Evolutionary conservation across 2,888 invertebrate genomes (phyloP), one percentile per base, ranked within the genome.

Genomic region (Clunio marinus): DNA sequence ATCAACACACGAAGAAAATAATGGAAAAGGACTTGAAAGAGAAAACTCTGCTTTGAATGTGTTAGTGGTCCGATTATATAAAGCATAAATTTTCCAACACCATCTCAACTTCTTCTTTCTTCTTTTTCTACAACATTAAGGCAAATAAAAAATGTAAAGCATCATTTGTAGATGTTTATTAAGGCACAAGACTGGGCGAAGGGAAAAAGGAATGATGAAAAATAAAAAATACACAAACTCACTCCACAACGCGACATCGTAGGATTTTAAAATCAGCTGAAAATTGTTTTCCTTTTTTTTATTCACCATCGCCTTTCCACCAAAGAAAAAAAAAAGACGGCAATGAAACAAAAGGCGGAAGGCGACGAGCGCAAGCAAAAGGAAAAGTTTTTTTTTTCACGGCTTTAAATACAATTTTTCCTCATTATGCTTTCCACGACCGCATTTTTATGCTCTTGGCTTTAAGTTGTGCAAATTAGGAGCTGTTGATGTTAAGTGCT

Each of bases 221-320:
- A 41, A 41, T 41, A 41, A 41, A 41, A 32, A 32, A 32, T 41
- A 63, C 28, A 57, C 57, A 57, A 27, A 27, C 20, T 27, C 57
- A 25, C 57, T 51, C 51, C 51, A 51, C 22, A n/a, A n/a, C 57
- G 25, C 7, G 57, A 46, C 17, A 3, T 13, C 10, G 28, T 22
- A 41, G 45, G 24, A 17, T 60, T 60, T 60, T 60, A 45, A 63
- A 63, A 63, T 63, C 63, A 63, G 63, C 63, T 63, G 63, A 63
- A 46, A 59, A 59, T 59, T 59, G 59, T 59, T 59, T 20, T 41
- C n/a, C 4, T 57, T 60, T 51, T 51, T 51, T 27, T 27, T 57
- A 3, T 45, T 45, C 45, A 45, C 32, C 32, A 10, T 32, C 32
- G 10, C 17, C 51, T 51, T 15, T 10, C 10, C 41, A 41, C 41